Percentiles rank a stretch among this genome's conserved stretches.
Evolutionary conservation across 1,140 invertebrate genomes (phyloP).

Genomic region (Chlorops oryzae): DNA sequence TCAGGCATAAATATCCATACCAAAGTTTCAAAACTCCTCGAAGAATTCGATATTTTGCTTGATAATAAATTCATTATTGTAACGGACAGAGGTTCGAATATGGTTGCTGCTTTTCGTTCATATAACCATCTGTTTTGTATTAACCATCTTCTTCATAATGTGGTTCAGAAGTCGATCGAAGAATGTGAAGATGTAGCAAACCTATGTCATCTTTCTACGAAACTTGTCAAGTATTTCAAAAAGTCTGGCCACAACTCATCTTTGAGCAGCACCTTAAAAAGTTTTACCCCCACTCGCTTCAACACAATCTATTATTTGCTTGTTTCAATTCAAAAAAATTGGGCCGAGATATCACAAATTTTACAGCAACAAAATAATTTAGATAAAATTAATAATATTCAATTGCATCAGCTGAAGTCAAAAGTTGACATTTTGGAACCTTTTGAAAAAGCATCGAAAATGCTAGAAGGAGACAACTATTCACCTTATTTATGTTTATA

Average conservation of each 20-base stretch:
- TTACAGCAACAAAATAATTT: conserved; percentile 7
- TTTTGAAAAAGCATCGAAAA: conserved; percentile 5
- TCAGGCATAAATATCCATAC: too few relatives aligned
- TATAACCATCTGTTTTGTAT: background rate
- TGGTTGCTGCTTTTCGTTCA: conserved; percentile 4
- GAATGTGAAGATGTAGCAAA: background rate
- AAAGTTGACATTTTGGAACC: background rate
- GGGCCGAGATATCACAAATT: conserved; percentile 3
- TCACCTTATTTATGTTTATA: conserved; percentile 1
- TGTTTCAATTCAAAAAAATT: conserved; percentile 4
- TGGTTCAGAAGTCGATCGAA: conserved; percentile 5
- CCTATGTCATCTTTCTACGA: background rate
- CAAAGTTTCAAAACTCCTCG: background rate
- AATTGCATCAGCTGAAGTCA: background rate
- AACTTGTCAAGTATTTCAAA: too few relatives aligned
- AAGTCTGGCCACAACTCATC: conserved; percentile 1
- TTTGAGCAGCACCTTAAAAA: conserved; percentile 5
- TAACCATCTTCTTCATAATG: conserved; percentile 8
- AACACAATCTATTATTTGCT: conserved; percentile 9
- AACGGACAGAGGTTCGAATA: background rate
- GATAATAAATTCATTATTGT: background rate
- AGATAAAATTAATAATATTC: conserved; percentile 2
- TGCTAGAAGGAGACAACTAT: conserved; percentile 3
- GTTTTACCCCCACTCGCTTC: conserved; percentile 1
- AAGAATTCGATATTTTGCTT: background rate